Base-by-base conservation (phyloP, 2,113 vertebrate species). In the Halichoeres trimaculatus region DNA sequence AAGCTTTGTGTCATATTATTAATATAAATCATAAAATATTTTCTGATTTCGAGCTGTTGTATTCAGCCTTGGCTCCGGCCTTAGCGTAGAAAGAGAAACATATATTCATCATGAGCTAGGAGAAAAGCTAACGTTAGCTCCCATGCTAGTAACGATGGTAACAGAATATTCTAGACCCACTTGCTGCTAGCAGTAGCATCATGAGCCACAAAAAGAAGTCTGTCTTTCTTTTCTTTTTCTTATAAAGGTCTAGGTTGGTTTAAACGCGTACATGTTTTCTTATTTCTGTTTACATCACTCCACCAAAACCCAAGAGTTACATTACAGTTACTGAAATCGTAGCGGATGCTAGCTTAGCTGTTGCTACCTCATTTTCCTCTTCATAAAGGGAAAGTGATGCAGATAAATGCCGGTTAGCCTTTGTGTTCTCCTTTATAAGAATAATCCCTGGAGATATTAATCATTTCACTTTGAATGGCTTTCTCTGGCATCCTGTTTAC, bases 101-200 rank as follows among this genome's bases (percentile, higher is more conserved):
- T 43, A 20, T 6, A 16, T 9, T n/a, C 19, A 35, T 4, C n/a
- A 30, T 30, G 19, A 53, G 59, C 50, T 45, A 47, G 7, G 17
- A 4, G 24, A 40, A 35, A 14, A 45, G 70, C 67, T 72, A 73
- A 10, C 51, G 16, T 47, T 81, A 81, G 78, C 79, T 50, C 35
- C 4, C 59, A 70, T 76, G 83, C 88, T 89, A 90, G 88, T 85
- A 86, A 88, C 74, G 80, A 90, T 90, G 74, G 88, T 70, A 87
- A 87, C 81, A 68, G 89, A 92, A 91, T 55, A 38, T 92, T 92
- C 91, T 84, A 76, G 90, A 91, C 9, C 40, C 81, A 79, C 81
- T 70, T 86, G 83, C 80, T 36, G 51, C 64, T 81, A 66, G 24
- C 26, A 9, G 35, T 64, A 70, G 16, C 22, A 20, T 52, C 11